Conservation (phyloP, 1,140 invertebrate genomes). For the Ericerus pela region DNA sequence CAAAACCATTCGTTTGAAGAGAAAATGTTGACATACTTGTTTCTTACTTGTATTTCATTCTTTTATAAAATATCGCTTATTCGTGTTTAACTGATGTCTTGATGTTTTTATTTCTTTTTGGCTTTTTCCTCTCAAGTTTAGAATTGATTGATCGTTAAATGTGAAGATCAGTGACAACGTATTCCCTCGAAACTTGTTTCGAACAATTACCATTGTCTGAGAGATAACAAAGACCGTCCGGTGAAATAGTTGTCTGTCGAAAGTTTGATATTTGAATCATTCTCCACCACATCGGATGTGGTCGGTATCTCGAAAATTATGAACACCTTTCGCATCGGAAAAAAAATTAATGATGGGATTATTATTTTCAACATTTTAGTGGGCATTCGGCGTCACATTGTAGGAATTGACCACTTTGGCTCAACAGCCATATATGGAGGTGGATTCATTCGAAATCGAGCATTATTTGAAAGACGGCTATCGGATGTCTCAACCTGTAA, state of each 20-base stretch:
- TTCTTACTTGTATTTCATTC: too few relatives aligned
- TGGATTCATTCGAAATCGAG: constrained; percentile 82
- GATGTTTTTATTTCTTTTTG: constrained; percentile 23
- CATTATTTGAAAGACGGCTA: constrained; percentile 75
- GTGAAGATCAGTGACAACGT: constrained; percentile 81
- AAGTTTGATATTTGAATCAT: constrained; percentile 61
- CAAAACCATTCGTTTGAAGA: background rate
- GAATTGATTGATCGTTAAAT: constrained; percentile 61
- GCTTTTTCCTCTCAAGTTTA: too few relatives aligned
- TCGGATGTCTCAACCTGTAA: constrained; percentile 72
- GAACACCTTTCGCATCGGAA: too few relatives aligned
- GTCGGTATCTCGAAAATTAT: too few relatives aligned
- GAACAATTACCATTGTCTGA: constrained; percentile 84
- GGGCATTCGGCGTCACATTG: constrained; percentile 82
- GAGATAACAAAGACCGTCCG: constrained; percentile 85
- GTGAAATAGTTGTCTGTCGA: constrained; percentile 91
- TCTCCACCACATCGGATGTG: constrained; percentile 66
- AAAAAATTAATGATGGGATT: too few relatives aligned
- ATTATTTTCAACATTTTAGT: constrained; percentile 58
- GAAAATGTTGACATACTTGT: background rate
- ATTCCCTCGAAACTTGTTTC: constrained; percentile 77
- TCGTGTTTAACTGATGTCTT: background rate
- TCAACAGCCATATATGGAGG: constrained; percentile 70
- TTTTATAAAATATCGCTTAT: background rate
- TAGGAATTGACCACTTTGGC: constrained; percentile 89